Percentiles rank a stretch among this genome's conserved stretches.
Conservation (phyloP, 2,888 invertebrate species). For the Anoplius nigerrimus region DNA sequence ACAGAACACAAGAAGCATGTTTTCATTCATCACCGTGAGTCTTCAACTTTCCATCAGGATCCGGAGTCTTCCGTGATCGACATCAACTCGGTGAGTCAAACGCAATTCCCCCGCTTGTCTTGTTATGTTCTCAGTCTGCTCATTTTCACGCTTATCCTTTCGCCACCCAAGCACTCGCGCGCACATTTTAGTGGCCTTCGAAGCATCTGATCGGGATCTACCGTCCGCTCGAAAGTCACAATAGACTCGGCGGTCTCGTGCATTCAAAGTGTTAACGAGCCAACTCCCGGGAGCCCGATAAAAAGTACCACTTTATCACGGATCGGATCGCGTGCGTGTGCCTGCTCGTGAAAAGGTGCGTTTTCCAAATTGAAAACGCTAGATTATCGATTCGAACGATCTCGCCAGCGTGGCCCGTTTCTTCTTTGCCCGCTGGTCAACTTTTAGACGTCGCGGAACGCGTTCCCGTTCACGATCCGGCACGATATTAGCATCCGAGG, state of each 20-base stretch:
- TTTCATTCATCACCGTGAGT: too few species aligned
- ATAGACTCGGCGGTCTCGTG: conserved; percentile 8
- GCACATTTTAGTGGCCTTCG: too few species aligned
- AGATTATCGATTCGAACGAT: conserved; percentile 43
- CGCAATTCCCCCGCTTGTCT: too few species aligned
- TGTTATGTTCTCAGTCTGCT: too few species aligned
- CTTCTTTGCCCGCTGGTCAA: conserved; percentile 54
- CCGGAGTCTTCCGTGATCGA: too few species aligned
- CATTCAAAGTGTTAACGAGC: conserved; percentile 44
- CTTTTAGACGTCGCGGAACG: conserved; percentile 50
- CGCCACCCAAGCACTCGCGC: too few species aligned
- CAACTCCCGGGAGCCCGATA: conserved; percentile 40
- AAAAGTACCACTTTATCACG: conserved; percentile 39
- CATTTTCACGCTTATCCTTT: too few species aligned
- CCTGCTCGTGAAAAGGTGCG: conserved; percentile 31
- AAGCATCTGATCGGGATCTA: too few species aligned
- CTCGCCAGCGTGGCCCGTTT: conserved; percentile 34
- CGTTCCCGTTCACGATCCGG: conserved; percentile 55
- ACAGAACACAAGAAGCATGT: too few species aligned
- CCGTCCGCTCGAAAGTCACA: neutral
- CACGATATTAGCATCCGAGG: conserved; percentile 66
- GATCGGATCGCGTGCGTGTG: conserved; percentile 28
- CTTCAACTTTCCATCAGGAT: too few species aligned
- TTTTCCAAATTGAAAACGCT: conserved; percentile 58
- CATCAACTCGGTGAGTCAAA: too few species aligned